phyloP scores from a whole-genome alignment of 2,888 invertebrate species.

The Gibbula magus region DNA sequence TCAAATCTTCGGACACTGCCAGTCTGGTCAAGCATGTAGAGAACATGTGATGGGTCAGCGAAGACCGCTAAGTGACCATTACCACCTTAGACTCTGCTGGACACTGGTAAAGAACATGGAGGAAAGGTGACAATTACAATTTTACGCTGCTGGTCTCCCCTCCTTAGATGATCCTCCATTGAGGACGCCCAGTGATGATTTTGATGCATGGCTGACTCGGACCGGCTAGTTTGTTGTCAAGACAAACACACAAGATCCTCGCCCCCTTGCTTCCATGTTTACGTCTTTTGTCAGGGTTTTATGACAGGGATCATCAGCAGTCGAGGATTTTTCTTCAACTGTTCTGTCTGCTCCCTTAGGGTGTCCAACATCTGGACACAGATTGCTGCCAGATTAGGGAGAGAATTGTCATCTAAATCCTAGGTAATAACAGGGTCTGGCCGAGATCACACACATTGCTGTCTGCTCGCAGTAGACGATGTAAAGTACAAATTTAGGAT shows the following conservation, averaged over 20 bases:
- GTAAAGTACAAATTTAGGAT: no score
- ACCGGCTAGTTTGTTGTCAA: conserved; percentile 3
- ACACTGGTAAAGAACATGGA: not conserved
- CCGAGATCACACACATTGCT: no score
- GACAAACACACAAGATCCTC: not conserved
- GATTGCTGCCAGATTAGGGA: no score
- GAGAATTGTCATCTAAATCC: no score
- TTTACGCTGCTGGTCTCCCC: not conserved
- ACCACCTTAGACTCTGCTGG: not conserved
- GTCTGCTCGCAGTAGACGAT: no score
- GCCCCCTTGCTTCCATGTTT: conserved; percentile 1
- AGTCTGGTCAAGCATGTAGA: conserved; percentile 4
- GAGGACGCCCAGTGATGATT: not conserved
- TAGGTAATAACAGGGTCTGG: no score
- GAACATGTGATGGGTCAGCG: conserved; percentile 14
- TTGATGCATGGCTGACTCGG: not conserved
- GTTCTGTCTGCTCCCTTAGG: not conserved
- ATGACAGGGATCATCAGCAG: not conserved
- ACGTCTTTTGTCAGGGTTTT: not conserved
- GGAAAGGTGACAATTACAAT: conserved; percentile 20
- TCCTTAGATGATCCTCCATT: not conserved
- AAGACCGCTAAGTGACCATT: conserved; percentile 2
- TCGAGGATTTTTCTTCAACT: not conserved
- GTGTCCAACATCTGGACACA: not conserved
- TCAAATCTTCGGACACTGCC: not conserved